These are phyloP conservation scores for Orchesellides sinensis DNA, from an alignment of 2,888 invertebrate species.

Conservation along the genomic window DNA sequence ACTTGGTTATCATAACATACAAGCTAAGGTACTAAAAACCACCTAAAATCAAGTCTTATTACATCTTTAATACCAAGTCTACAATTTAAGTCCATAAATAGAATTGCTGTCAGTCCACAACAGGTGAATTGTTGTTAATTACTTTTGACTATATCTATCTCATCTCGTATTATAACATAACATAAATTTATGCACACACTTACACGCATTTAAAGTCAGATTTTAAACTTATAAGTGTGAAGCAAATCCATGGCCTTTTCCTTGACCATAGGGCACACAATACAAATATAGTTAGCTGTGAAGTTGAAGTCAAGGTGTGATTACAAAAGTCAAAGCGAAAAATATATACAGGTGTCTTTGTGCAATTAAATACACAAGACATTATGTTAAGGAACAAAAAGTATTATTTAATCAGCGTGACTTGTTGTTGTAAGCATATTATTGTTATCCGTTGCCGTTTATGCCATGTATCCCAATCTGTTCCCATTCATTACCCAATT, in stretches of 20 bases:
- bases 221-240: background rate
- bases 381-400: background rate
- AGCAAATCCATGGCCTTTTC: slow-evolving; percentile 34
- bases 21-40: no score
- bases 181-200: no score
- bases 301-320: slow-evolving; percentile 45
- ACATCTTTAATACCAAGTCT: no score
- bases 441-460: background rate
- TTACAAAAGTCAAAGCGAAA: background rate
- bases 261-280: slow-evolving; percentile 39
- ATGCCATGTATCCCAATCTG: slow-evolving; percentile 11
- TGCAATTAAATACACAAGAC: background rate
- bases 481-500: slow-evolving; percentile 52
- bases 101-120: background rate
- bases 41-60: no score
- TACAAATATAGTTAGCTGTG: slow-evolving; percentile 19
- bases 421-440: no score
- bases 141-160: no score
- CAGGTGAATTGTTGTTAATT: background rate
- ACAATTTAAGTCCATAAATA: background rate
- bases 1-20: background rate
- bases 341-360: background rate
- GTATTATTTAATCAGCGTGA: slow-evolving; percentile 10
- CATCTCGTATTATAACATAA: no score
- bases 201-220: background rate